Evolutionary conservation across 2,888 invertebrate genomes (phyloP), one percentile per base, ranked within the genome.

Genomic region (Scaptomyza caliginosa): DNA sequence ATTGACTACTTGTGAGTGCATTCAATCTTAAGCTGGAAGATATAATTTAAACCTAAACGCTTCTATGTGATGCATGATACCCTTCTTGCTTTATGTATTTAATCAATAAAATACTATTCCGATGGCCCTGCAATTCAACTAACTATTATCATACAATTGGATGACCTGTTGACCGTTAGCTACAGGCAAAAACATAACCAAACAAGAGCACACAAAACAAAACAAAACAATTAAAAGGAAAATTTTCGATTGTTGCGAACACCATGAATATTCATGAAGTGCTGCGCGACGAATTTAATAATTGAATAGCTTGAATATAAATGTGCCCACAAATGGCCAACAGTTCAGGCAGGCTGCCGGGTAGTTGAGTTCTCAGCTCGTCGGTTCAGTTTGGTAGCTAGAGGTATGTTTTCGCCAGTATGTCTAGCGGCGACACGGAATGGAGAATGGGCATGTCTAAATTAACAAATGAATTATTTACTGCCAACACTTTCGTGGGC

Each of bases 381-480:
- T n/a, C n/a, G n/a, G n/a, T n/a, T 16, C n/a, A 1, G 52, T n/a
- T 32, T 4, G 17, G 13, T 7, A 21, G 43, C 49, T 38, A 17
- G 38, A 28, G 43, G 21, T 50, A 46, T 26, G 39, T 6, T 43
- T 50, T 59, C 17, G 56, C 54, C 50, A 34, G 16, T 16, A 16
- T 34, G 49, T 58, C 69, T 54, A 48, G 59, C 16, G 42, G 56
- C 21, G 54, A 58, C 59, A 63, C 58, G 24, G 10, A 10, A 23
- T 21, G 40, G 23, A 36, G 50, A 16, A 39, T 43, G 65, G 50
- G 64, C 71, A 67, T 70, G 86, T 80, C 84, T 72, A 83, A 83
- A 83, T 83, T 83, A 83, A 86, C 86, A 83, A 86, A 80, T 83
- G 71, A 83, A 83, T 83, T 80, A 83, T 83, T 83, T 83, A 83